Base-by-base conservation (phyloP, 2,797 vertebrate species). In the Otus scops region DNA sequence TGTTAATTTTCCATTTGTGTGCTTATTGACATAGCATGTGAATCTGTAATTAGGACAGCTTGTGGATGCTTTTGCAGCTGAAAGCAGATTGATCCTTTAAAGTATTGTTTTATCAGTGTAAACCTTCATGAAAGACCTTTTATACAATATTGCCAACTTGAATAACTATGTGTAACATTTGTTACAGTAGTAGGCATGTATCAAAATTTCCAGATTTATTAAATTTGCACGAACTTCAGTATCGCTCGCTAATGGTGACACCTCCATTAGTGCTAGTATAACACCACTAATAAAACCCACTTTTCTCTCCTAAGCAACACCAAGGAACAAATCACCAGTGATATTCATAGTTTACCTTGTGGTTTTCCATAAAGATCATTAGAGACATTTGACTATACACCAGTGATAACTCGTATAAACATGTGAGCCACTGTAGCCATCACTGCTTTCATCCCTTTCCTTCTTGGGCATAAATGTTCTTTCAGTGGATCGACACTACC, bases 101-200 rank as follows among this genome's bases (percentile, higher is more conserved):
- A 51, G 3, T 56, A 47, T 14, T 50, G 1, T 30, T 67, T 60
- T 51, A 32, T 12, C 19, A 36, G 4, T 10, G 2, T 32, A 57
- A 81, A 1, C 4, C 10, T 78, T 78, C n/a, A 21, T 59, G 7
- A 70, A 69, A 87, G 11, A 17, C 3, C 2, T 85, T 86, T 74
- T 56, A 75, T 59, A 65, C 2, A 7, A 4, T n/a, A 63, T 65
- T 75, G 17, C 1, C 13, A 27, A 48, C 32, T 28, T 34, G 22
- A 71, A 36, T 38, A 71, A 43, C 43, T 83, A 36, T 2, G 6
- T 53, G 47, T 21, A 77, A 13, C 4, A 18, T 39, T 56, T 86
- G 43, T 75, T 34, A 38, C 6, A n/a, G 14, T 34, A 65, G 21
- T 43, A 43, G 1, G 3, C 3, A 13, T 1, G 0, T 30, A 63